Evolutionary conservation across 2,113 vertebrate genomes (phyloP), one percentile per base, ranked within the genome.

Genomic region (Indicator indicator): DNA sequence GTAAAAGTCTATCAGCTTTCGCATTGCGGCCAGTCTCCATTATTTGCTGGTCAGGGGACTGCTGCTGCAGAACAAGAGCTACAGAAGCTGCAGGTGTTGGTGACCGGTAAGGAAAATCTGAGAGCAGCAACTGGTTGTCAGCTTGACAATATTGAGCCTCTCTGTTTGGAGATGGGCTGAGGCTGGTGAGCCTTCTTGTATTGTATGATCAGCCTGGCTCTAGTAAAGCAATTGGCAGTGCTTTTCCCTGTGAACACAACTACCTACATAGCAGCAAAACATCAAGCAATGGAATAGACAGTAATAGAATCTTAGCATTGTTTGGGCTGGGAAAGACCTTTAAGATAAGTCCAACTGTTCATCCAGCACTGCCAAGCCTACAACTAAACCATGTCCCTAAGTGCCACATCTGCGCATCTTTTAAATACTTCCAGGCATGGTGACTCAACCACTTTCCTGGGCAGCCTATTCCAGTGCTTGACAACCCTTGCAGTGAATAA

Each of bases 21-120:
- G 28, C 15, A 0, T 1, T 24, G 20, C 46, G 40, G 23, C 33
- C 27, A 1, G 52, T 48, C 63, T 36, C 30, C 10, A 0, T 4
- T 5, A 23, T 26, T 70, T 23, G 17, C 40, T 55, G 30, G 6
- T 9, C 5, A 2, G 52, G 19, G 23, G 3, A 48, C 28, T 1
- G 3, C 58, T 62, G 54, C 11, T 32, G 27, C 12, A 24, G 44
- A 63, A 27, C 16, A 19, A 27, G 55, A 54, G 52, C 83, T 42
- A 15, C 56, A 77, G 86, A 71, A 90, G 64, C 76, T 68, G 58
- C 48, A 56, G 12, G 33, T 21, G 24, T 52, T 0, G 0, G 16
- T 10, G 24, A 19, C 20, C 24, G 42, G 27, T 9, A 7, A 2
- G 20, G 46, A 73, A 54, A 73, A 70, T 16, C 4, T 1, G 36